Conservation (phyloP, 2,888 invertebrate genomes). For the Meiosimyza platycephala region DNA sequence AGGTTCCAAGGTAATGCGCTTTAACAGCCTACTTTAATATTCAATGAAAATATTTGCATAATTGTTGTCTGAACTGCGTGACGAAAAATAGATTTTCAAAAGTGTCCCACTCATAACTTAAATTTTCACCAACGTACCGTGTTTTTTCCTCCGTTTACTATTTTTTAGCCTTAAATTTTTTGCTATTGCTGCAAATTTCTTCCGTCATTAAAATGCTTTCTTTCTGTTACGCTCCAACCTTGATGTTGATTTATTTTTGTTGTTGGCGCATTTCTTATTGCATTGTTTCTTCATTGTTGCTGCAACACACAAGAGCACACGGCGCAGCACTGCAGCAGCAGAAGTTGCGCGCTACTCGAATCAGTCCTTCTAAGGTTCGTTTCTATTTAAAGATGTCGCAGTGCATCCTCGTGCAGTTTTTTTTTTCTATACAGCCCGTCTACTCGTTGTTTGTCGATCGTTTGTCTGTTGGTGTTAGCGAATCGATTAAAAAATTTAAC, state of each 20-base stretch:
- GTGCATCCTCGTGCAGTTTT: slow-evolving; percentile 41
- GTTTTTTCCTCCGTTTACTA: too few relatives aligned
- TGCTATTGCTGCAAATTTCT: too few relatives aligned
- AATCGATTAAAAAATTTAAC: slow-evolving; percentile 26
- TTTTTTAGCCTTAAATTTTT: too few relatives aligned
- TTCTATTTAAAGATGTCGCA: slow-evolving; percentile 62
- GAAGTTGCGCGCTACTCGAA: slow-evolving; percentile 37
- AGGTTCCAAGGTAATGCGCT: too few relatives aligned
- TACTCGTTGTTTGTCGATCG: slow-evolving; percentile 13
- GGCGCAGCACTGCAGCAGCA: slow-evolving; percentile 3
- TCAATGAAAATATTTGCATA: too few relatives aligned
- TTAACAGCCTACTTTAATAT: too few relatives aligned
- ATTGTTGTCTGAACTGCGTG: too few relatives aligned
- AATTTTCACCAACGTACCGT: too few relatives aligned
- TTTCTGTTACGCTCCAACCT: neutral
- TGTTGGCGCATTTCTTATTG: neutral
- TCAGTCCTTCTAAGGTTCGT: slow-evolving; percentile 68
- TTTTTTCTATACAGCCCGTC: slow-evolving; percentile 20
- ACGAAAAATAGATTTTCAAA: too few relatives aligned
- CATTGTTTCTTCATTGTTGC: slow-evolving; percentile 24
- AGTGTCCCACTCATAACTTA: too few relatives aligned
- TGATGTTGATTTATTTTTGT: slow-evolving; percentile 4
- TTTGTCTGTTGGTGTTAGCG: slow-evolving; percentile 19
- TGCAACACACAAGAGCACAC: slow-evolving; percentile 34
- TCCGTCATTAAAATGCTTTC: too few relatives aligned